Evolutionary conservation across 2,113 vertebrate species (phyloP), one percentile per base, ranked within the genome.

Genomic region (Pseudolaguvia tuberculata): DNA sequence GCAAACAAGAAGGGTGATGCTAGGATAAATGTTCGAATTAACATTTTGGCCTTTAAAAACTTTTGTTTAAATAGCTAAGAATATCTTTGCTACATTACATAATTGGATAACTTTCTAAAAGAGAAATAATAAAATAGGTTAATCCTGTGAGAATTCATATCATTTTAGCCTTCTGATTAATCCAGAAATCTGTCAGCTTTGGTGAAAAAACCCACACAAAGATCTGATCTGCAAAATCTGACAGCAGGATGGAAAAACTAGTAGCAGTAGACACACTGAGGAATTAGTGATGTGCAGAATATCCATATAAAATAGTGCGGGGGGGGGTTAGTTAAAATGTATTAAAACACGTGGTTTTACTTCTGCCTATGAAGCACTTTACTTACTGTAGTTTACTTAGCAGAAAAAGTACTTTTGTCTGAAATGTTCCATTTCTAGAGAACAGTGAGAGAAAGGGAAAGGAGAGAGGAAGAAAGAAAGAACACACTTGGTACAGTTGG

Each of bases 21-120:
- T 25, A 17, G 0, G 17, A 5, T 47, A 20, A 58, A 27, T 47
- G 23, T 58, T 58, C 11, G 12, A 47, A 72, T 53, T 48, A 75
- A 27, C 52, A 69, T 20, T 45, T 17, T 68, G 45, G 20, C 25
- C 52, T 68, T 58, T 58, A 68, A 45, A 56, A 57, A 52, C 55
- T 55, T 58, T 59, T 20, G n/a, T 21, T 31, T 21, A 15, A 50
- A 59, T 5, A 48, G 56, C 17, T 21, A 42, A 15, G 70, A 17
- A 59, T 7, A 55, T 55, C 51, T 52, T 35, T 42, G 17, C 14
- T 9, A 61, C 6, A 48, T 25, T 65, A 25, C 20, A 29, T 25
- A 39, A 53, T 25, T 53, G 48, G n/a, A 39, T 11, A 21, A 45
- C 6, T 6, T 66, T 7, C 56, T 75, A 47, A 55, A 47, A 65